A percentile compares a stretch with the other conserved stretches of the same genome.
Conservation (phyloP, 2,888 invertebrate species). For the Ellobium chinense region DNA sequence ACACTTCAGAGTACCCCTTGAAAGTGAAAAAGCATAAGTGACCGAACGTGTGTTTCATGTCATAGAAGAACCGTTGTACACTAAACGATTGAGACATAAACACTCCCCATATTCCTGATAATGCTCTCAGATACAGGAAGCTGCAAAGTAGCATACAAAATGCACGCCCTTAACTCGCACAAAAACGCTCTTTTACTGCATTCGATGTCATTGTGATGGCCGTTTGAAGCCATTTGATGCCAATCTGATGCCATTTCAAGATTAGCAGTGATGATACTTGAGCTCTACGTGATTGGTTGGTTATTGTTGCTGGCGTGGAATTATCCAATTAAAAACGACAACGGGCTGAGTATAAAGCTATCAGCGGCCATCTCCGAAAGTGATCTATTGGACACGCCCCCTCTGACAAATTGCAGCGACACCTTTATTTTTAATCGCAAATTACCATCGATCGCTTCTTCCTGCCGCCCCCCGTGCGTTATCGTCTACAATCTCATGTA, state of each 20-base stretch:
- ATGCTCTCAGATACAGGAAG: too few relatives aligned
- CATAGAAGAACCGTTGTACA: too few relatives aligned
- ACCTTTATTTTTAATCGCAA: slow-evolving; percentile 26
- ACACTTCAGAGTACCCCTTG: too few relatives aligned
- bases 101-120: too few relatives aligned
- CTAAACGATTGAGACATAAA: too few relatives aligned
- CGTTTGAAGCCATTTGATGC: background rate
- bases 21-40: too few relatives aligned
- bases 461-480: slow-evolving; percentile 1
- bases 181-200: too few relatives aligned
- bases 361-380: slow-evolving; percentile 24
- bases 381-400: slow-evolving; percentile 38
- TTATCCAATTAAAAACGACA: slow-evolving; percentile 27
- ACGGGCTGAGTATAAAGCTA: background rate
- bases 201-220: too few relatives aligned
- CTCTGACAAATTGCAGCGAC: slow-evolving; percentile 33
- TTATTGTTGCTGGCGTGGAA: slow-evolving; percentile 7
- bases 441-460: slow-evolving; percentile 20
- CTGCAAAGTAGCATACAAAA: too few relatives aligned
- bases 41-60: too few relatives aligned
- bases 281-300: background rate
- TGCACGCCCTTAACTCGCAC: too few relatives aligned
- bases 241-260: slow-evolving; percentile 8
- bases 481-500: slow-evolving; percentile 14
- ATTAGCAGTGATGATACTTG: background rate